Evolutionary conservation across 1,140 invertebrate genomes (phyloP), one percentile per base, ranked within the genome.

Genomic region (Coenobita brevimanus): DNA sequence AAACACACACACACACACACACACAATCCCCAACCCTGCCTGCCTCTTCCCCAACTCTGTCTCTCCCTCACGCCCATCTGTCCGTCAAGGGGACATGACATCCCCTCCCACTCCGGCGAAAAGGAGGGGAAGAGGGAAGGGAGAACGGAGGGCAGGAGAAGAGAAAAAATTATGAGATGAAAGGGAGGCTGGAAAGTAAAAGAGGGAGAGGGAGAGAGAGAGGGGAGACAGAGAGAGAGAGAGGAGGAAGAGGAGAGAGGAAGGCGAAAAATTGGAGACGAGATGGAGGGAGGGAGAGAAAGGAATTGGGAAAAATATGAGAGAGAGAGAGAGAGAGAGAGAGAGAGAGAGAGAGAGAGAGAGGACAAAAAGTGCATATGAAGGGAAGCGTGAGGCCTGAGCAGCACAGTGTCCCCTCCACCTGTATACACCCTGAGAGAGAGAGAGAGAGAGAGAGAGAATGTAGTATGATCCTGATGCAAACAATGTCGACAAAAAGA

Each of bases 31-130:
- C 75, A 6, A 6, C 41, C 38, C 46, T 24, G n/a, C 27, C 75
- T 27, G 13, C 4, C 43, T 54, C 50, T 41, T 30, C 50, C 46
- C 36, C 38, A 57, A 54, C 30, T 80, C 50, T 27, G 50, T 50
- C 81, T 62, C 27, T 71, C 81, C 50, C 46, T 41, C 82, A 84
- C 50, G 46, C 50, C 81, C 81, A 71, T 71, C 81, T 78, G 36
- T 78, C 73, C 43, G 73, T 78, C 73, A 78, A 38, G 21, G 43
- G 57, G 67, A 75, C 80, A 33, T 71, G 82, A 75, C 82, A 41
- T 54, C 82, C 30, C 46, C 82, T 43, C 82, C 69, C 69, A 75
- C 69, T 30, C 41, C 36, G 69, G 33, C 3, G 30, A 3, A 38
- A 24, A 33, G 41, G 17, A 76, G 38, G 21, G 73, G 21, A 4